Evolutionary conservation across 2,888 invertebrate species (phyloP).

Genomic region (Esperia sulphurella): DNA sequence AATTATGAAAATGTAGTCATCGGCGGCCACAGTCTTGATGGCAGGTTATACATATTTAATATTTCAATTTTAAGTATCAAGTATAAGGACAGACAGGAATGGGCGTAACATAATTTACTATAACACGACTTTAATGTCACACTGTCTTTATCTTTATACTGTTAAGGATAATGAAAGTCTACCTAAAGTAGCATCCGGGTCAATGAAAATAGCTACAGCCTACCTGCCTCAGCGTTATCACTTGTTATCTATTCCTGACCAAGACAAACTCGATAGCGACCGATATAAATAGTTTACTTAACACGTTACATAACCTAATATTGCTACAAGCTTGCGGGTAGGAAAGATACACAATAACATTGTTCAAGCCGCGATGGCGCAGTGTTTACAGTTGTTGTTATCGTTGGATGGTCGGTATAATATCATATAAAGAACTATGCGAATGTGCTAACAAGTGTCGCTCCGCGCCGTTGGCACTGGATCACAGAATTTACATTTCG

Average conservation of each 20-base stretch:
- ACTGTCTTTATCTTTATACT: too few relatives aligned
- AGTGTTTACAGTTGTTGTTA: slow-evolving; percentile 62
- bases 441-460: slow-evolving; percentile 56
- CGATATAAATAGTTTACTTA: slow-evolving; percentile 24
- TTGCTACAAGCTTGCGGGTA: slow-evolving; percentile 25
- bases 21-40: too few relatives aligned
- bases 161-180: background rate
- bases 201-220: slow-evolving; percentile 19
- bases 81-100: too few relatives aligned
- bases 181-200: slow-evolving; percentile 13
- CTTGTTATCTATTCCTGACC: slow-evolving; percentile 49
- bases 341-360: slow-evolving; percentile 37
- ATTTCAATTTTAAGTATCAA: too few relatives aligned
- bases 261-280: slow-evolving; percentile 34
- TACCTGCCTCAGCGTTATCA: slow-evolving; percentile 26
- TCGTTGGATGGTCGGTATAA: slow-evolving; percentile 38
- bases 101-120: too few relatives aligned
- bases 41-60: too few relatives aligned
- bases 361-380: slow-evolving; percentile 38
- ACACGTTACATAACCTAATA: slow-evolving; percentile 24
- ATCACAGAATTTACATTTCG: slow-evolving; percentile 39
- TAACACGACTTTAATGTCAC: too few relatives aligned
- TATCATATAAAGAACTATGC: slow-evolving; percentile 19
- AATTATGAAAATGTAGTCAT: too few relatives aligned
- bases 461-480: slow-evolving; percentile 50